Conservation (phyloP, 1,140 invertebrate species). For the Aphidius gifuensis region DNA sequence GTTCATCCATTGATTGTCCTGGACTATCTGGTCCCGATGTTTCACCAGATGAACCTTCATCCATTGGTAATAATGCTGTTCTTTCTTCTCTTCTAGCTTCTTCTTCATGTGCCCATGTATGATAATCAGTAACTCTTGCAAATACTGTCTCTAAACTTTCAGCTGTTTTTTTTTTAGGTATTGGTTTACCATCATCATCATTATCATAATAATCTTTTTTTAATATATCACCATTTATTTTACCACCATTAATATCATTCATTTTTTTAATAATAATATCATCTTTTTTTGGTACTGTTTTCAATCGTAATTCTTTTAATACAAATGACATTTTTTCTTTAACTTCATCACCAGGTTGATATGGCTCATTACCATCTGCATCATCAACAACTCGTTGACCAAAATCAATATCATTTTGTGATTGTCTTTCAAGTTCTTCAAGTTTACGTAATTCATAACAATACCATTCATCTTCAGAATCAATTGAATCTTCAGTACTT, state of each 20-base stretch:
- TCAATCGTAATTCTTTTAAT: slow-evolving; percentile 67
- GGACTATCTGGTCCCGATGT: slow-evolving; percentile 85
- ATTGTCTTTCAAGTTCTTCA: slow-evolving; percentile 79
- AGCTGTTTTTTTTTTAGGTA: slow-evolving; percentile 47
- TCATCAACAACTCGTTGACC: slow-evolving; percentile 59
- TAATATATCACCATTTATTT: slow-evolving; percentile 40
- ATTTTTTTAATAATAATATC: slow-evolving; percentile 20
- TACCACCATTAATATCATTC: slow-evolving; percentile 24
- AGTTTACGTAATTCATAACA: slow-evolving; percentile 83
- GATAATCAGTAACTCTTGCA: slow-evolving; percentile 55
- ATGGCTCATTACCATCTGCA: slow-evolving; percentile 56
- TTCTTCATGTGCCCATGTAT: slow-evolving; percentile 51
- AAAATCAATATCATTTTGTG: slow-evolving; percentile 64
- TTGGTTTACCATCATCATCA: slow-evolving; percentile 43
- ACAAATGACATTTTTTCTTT: slow-evolving; percentile 78
- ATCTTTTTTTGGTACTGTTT: slow-evolving; percentile 55
- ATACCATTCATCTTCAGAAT: slow-evolving; percentile 92
- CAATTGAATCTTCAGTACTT: slow-evolving; percentile 89
- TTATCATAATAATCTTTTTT: slow-evolving; percentile 36
- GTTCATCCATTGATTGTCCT: slow-evolving; percentile 67
- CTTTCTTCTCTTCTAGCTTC: slow-evolving; percentile 54
- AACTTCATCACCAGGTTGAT: slow-evolving; percentile 66
- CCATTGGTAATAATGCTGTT: slow-evolving; percentile 40
- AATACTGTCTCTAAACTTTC: slow-evolving; percentile 51
- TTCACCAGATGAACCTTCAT: slow-evolving; percentile 68